Evolutionary conservation across 2,888 invertebrate species (phyloP).

Genomic region (Pammene aurita): DNA sequence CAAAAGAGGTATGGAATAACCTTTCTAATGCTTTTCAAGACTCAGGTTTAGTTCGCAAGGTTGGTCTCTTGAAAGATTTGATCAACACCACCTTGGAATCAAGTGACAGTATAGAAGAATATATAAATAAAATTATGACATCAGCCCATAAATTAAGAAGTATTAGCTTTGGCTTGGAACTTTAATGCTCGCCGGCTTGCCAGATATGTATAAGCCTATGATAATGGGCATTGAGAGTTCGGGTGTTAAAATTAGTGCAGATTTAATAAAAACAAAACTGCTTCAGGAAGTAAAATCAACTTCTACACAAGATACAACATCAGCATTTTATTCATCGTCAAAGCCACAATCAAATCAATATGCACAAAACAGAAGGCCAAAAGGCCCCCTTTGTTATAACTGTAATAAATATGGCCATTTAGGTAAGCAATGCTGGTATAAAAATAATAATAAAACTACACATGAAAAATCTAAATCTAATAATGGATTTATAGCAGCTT

Average conservation of each 20-base stretch:
- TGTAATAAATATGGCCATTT: not conserved
- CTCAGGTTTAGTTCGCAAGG: slow-evolving; percentile 4
- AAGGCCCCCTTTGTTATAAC: not conserved
- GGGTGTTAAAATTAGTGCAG: slow-evolving; percentile 16
- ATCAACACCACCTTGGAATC: slow-evolving; percentile 1
- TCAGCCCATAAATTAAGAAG: not conserved
- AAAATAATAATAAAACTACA: not conserved
- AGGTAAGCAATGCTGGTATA: not conserved
- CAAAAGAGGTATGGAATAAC: slow-evolving; percentile 44
- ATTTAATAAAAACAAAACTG: slow-evolving; percentile 10
- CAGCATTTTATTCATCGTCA: not conserved
- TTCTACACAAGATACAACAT: not conserved
- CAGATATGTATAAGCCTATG: slow-evolving; percentile 9
- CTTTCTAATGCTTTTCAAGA: slow-evolving; percentile 45
- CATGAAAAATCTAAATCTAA: not conserved
- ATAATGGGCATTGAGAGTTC: slow-evolving; percentile 10
- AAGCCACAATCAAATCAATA: not conserved
- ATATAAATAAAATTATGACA: slow-evolving; percentile 2
- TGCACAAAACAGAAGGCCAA: not conserved
- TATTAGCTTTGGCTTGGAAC: slow-evolving; percentile 5
- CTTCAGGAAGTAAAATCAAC: slow-evolving; percentile 10
- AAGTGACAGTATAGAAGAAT: slow-evolving; percentile 4
- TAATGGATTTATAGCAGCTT: slow-evolving; percentile 1
- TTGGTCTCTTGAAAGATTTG: slow-evolving; percentile 4
- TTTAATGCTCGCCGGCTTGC: slow-evolving; percentile 2